phyloP scores from a whole-genome alignment of 2,888 invertebrate genomes.

The Yponomeuta cagnagella region DNA sequence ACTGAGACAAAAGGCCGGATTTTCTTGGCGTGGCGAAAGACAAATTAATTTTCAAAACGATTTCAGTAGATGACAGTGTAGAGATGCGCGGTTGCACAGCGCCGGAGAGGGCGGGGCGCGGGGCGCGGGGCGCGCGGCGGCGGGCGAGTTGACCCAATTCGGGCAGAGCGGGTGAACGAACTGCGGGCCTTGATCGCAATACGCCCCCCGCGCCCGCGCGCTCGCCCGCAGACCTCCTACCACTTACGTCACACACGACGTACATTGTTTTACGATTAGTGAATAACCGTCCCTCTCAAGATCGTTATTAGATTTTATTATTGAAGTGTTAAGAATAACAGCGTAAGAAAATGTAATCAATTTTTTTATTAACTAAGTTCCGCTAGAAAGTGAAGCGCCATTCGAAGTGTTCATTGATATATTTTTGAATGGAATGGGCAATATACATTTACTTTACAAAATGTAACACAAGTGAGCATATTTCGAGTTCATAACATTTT shows the following conservation, averaged over 20 bases:
- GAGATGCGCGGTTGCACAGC: neutral
- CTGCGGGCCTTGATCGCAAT: slow-evolving; percentile 75
- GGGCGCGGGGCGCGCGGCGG: slow-evolving; percentile 16
- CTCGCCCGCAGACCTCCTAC: slow-evolving; percentile 28
- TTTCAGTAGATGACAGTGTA: neutral
- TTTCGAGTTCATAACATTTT: neutral
- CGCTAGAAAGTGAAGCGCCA: too few species aligned
- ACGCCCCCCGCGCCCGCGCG: slow-evolving; percentile 45
- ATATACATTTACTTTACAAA: neutral
- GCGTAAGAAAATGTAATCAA: too few species aligned
- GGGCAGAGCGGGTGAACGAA: slow-evolving; percentile 62
- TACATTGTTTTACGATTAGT: slow-evolving; percentile 13
- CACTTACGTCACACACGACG: slow-evolving; percentile 39
- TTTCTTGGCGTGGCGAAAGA: too few species aligned
- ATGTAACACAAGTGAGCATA: neutral
- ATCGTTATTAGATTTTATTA: neutral
- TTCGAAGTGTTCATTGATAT: too few species aligned
- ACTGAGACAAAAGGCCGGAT: too few species aligned
- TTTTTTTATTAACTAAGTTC: too few species aligned
- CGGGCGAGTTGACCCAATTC: slow-evolving; percentile 59
- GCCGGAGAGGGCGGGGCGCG: slow-evolving; percentile 23
- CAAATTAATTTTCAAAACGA: neutral
- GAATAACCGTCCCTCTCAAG: neutral
- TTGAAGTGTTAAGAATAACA: neutral
- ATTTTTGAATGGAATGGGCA: too few species aligned